Conservation (phyloP, 2,888 invertebrate species). For the Drosophila pseudotakahashii region DNA sequence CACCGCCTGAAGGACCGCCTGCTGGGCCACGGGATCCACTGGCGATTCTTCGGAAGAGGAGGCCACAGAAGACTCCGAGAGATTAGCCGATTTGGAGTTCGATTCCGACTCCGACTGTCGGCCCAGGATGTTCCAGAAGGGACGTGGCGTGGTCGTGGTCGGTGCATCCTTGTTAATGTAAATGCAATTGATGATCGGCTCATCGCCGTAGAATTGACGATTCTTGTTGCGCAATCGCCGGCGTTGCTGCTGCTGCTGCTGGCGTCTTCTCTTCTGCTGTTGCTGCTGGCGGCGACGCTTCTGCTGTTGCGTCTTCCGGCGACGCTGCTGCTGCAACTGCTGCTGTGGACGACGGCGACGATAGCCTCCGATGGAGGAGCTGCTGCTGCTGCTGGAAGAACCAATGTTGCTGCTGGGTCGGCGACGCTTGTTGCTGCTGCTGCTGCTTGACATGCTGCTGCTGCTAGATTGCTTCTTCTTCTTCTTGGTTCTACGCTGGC, state of each 20-base stretch:
- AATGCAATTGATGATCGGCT: conserved; percentile 76
- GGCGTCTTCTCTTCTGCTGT: conserved; percentile 50
- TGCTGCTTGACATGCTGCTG: conserved; percentile 12
- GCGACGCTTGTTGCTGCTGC: conserved; percentile 26
- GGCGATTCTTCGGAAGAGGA: background rate
- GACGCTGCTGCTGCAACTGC: conserved; percentile 34
- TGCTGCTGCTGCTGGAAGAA: conserved; percentile 10
- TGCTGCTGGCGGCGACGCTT: conserved; percentile 55
- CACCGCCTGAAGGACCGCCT: conserved; percentile 40
- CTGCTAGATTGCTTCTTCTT: conserved; percentile 33
- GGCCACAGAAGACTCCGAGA: background rate
- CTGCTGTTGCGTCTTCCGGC: conserved; percentile 30
- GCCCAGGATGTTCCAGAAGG: conserved; percentile 80
- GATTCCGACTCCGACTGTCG: conserved; percentile 47
- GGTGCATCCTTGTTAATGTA: conserved; percentile 74
- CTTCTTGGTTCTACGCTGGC: conserved; percentile 23
- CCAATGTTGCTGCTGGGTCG: conserved; percentile 25
- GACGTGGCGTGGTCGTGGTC: conserved; percentile 72
- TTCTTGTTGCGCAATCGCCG: conserved; percentile 61
- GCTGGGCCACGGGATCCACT: conserved; percentile 33
- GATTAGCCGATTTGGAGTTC: conserved; percentile 1
- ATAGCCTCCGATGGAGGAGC: conserved; percentile 55
- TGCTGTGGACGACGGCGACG: conserved; percentile 61
- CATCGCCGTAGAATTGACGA: conserved; percentile 52
- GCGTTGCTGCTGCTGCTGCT: conserved; percentile 47